Evolutionary conservation across 2,888 invertebrate species (phyloP), one percentile per base, ranked within the genome.

Genomic region (Tortrix viridana): DNA sequence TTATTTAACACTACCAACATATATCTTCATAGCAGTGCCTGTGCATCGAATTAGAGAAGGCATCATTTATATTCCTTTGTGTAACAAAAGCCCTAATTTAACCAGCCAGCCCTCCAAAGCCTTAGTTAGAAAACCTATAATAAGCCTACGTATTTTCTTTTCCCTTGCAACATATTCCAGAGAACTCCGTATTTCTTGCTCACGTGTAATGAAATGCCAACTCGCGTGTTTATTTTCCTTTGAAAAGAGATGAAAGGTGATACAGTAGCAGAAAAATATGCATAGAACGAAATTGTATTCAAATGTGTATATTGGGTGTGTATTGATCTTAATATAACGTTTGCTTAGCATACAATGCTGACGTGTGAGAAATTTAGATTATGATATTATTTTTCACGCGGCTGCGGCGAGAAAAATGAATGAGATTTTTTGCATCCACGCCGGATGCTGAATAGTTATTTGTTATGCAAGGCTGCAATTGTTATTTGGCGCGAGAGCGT

Each of bases 231-330:
- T 80, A 72, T 76, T 74, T 69, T 69, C 65, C 69, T 81, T 75
- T 79, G 73, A 74, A 72, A 47, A 65, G 67, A 74, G 73, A 74
- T 74, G 73, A 76, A 75, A 77, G 73, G 75, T 78, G 74, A 74
- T 75, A 76, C 68, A 71, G 67, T 50, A 58, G 44, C 37, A 38
- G 18, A 44, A 52, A 52, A 58, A 63, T 53, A 63, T 58, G 53
- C 53, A 53, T 63, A 32, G 56, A 57, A 56, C 26, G 53, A 47
- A 46, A 63, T 52, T 50, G 62, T 52, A 63, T 58, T 63, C 47
- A 53, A 57, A 63, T 63, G 43, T 16, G 20, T 23, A 46, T 41
- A 53, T 47, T 44, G 47, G 18, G 19, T 47, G 23, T 18, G 41
- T 58, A 53, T 48, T 58, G 63, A 43, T 58, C 38, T 63, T 58